A percentile compares a stretch with the other conserved stretches of the same genome.
phyloP scores from a whole-genome alignment of 2,113 vertebrate genomes.

The Nansenia antarctica region DNA sequence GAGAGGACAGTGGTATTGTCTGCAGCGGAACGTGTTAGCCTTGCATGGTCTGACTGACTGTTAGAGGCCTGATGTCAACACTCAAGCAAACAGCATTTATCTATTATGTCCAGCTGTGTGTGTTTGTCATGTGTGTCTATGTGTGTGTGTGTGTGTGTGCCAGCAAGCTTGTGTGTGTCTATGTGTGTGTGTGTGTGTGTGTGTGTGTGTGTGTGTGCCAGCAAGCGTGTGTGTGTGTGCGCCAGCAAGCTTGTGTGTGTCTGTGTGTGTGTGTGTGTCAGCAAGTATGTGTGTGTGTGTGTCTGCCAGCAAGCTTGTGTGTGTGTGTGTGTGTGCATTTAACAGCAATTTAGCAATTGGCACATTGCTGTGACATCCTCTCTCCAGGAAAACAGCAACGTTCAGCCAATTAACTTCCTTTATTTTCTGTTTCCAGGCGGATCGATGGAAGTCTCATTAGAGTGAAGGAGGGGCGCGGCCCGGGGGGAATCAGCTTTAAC shows the following conservation, averaged over 20 bases:
- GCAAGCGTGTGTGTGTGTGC: too few species aligned
- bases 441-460: conserved; percentile 28
- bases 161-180: too few species aligned
- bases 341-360: neutral
- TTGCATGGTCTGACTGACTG: neutral
- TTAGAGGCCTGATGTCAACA: neutral
- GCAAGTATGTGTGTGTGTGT: too few species aligned
- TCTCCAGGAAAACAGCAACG: neutral
- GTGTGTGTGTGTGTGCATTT: neutral
- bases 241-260: too few species aligned
- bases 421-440: conserved; percentile 59
- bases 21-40: too few species aligned
- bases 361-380: neutral
- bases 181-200: too few species aligned
- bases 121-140: too few species aligned
- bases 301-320: neutral
- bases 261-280: too few species aligned
- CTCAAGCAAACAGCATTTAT: conserved; percentile 16
- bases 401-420: conserved; percentile 20
- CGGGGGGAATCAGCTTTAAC: conserved; percentile 14
- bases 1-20: too few species aligned
- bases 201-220: too few species aligned
- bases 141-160: too few species aligned
- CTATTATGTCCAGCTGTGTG: conserved; percentile 10
- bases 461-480: conserved; percentile 5